phyloP scores from a whole-genome alignment of 92 coral and sea anemone species.

The Porites evermanni region DNA sequence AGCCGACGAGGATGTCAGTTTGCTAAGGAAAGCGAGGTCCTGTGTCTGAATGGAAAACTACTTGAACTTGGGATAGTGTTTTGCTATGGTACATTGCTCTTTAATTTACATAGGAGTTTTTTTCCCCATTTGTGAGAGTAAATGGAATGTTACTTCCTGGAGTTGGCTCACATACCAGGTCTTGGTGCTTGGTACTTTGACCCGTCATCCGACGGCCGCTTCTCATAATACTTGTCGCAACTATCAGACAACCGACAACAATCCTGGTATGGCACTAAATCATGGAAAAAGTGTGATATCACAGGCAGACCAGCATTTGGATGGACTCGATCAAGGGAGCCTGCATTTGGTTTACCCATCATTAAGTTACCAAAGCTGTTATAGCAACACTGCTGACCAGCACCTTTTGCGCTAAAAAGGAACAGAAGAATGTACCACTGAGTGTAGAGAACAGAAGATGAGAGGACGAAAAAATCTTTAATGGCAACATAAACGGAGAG shows the following conservation, averaged over 20 bases:
- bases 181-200: constrained; percentile 79
- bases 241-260: constrained; percentile 70
- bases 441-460: neutral
- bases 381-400: constrained; percentile 91
- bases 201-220: constrained; percentile 91
- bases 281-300: constrained; percentile 82
- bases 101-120: too few relatives aligned
- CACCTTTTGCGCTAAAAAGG: constrained; percentile 60
- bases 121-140: too few relatives aligned
- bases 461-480: too few relatives aligned
- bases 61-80: too few relatives aligned
- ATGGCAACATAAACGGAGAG: too few relatives aligned
- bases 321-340: constrained; percentile 86
- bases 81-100: too few relatives aligned
- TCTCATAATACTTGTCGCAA: constrained; percentile 79
- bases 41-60: too few relatives aligned
- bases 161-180: constrained; percentile 61
- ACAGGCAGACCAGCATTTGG: constrained; percentile 75
- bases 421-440: neutral
- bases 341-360: constrained; percentile 75
- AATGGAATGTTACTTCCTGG: neutral
- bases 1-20: too few relatives aligned
- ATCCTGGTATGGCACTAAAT: constrained; percentile 82
- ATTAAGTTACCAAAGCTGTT: constrained; percentile 76
- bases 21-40: too few relatives aligned